Percentiles rank a stretch among this genome's conserved stretches.
Evolutionary conservation across 2,888 invertebrate genomes (phyloP).

Genomic region (Melanophora roralis): DNA sequence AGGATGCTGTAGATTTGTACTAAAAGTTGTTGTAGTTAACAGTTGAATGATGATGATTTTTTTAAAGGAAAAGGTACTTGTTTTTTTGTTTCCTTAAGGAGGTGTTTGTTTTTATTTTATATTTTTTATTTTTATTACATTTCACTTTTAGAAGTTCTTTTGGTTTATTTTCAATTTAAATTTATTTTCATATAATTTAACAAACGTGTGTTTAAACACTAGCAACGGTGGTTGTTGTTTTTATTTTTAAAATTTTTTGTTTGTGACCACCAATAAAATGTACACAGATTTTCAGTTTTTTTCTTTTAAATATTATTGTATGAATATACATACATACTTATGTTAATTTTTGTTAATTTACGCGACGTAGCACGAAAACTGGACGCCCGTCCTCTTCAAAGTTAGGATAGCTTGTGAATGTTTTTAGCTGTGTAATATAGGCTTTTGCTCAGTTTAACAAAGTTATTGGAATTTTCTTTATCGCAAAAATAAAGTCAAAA

Average conservation of each 20-base stretch:
- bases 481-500: slow-evolving; percentile 64
- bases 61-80: slow-evolving; percentile 47
- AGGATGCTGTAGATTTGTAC: slow-evolving; percentile 59
- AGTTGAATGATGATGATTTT: not conserved
- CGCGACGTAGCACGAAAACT: slow-evolving; percentile 64
- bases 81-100: slow-evolving; percentile 4
- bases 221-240: slow-evolving; percentile 31
- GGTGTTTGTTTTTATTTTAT: slow-evolving; percentile 3
- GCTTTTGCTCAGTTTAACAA: slow-evolving; percentile 69
- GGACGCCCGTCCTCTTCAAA: slow-evolving; percentile 72
- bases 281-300: slow-evolving; percentile 30
- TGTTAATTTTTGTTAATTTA: slow-evolving; percentile 38
- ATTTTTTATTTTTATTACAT: slow-evolving; percentile 41
- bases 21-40: slow-evolving; percentile 26
- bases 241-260: slow-evolving; percentile 4
- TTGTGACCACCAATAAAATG: slow-evolving; percentile 43
- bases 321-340: slow-evolving; percentile 40
- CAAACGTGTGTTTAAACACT: slow-evolving; percentile 40
- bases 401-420: slow-evolving; percentile 74
- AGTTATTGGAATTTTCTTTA: slow-evolving; percentile 70
- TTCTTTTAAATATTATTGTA: slow-evolving; percentile 38
- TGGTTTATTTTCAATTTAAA: slow-evolving; percentile 8
- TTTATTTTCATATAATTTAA: slow-evolving; percentile 6
- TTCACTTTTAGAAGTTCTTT: slow-evolving; percentile 48
- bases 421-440: slow-evolving; percentile 69